Conservation (phyloP, 2,113 vertebrate genomes). For the Alouatta palliata region DNA sequence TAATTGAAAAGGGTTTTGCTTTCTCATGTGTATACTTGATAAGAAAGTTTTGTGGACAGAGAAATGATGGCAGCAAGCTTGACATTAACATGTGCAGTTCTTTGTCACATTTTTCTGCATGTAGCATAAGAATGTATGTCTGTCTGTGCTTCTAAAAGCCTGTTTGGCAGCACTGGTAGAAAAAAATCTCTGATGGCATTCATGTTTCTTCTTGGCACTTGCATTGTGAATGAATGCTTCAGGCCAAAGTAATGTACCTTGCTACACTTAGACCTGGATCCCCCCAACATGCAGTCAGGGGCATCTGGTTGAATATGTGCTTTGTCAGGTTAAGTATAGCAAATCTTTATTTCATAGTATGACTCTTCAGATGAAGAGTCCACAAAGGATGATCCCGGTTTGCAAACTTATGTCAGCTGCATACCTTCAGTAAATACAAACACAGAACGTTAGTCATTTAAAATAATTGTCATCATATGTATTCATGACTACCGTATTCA, state of each 20-base stretch:
- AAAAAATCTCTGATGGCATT: background rate
- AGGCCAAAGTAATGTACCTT: background rate
- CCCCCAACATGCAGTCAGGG: background rate
- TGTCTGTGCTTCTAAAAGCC: slow-evolving; percentile 71
- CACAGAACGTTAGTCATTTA: background rate
- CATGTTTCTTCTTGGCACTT: slow-evolving; percentile 32
- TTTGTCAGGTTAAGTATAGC: background rate
- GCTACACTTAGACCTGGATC: background rate
- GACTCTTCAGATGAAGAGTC: background rate
- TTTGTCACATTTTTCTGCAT: slow-evolving; percentile 41
- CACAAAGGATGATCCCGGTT: background rate
- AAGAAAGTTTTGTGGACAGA: background rate
- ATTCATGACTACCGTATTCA: background rate
- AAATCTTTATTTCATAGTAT: background rate
- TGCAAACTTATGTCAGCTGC: background rate
- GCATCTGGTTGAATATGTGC: background rate
- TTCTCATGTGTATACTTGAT: slow-evolving; percentile 30
- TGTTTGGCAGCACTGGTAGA: slow-evolving; percentile 49
- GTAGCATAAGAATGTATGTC: slow-evolving; percentile 24
- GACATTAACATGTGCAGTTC: background rate
- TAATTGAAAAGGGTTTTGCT: slow-evolving; percentile 52
- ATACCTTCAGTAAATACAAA: background rate
- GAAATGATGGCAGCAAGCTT: slow-evolving; percentile 37
- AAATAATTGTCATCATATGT: background rate
- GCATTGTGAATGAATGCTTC: background rate